Evolutionary conservation across 2,888 invertebrate species (phyloP).

Genomic region (Halictus ligatus): DNA sequence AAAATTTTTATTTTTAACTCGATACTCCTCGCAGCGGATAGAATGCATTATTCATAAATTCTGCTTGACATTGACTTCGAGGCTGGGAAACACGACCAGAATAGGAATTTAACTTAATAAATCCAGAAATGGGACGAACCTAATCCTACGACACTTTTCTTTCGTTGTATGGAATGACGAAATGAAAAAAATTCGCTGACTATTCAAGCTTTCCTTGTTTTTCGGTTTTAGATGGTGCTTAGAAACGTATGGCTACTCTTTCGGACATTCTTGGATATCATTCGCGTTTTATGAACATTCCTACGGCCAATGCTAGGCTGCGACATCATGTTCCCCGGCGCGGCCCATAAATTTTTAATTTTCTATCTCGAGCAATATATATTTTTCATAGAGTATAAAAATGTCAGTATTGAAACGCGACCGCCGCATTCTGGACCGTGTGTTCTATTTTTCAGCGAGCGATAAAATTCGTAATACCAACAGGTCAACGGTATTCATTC

Average conservation of each 20-base stretch:
- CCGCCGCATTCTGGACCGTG: conserved; percentile 14
- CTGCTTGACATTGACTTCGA: neutral
- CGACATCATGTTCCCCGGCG: neutral
- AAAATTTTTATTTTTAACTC: conserved; percentile 2
- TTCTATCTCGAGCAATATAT: neutral
- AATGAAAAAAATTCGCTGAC: neutral
- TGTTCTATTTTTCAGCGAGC: conserved; percentile 31
- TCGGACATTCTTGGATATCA: neutral
- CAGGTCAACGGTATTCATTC: conserved; percentile 30
- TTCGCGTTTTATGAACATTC: neutral
- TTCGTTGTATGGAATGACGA: neutral
- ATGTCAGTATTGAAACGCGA: conserved; percentile 19
- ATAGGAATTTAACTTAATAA: conserved; percentile 1
- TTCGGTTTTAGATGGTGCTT: neutral
- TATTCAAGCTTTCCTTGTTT: neutral
- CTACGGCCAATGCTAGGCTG: neutral
- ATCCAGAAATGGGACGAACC: neutral
- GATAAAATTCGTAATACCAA: conserved; percentile 41
- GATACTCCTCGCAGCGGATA: too few relatives aligned
- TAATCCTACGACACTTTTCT: neutral
- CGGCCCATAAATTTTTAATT: conserved; percentile 28
- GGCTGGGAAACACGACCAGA: neutral
- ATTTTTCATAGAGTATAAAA: conserved; percentile 22
- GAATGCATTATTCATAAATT: conserved; percentile 5
- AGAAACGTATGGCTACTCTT: neutral